A percentile compares a stretch with the other conserved stretches of the same genome.
These are phyloP conservation scores for Suillia variegata DNA, from an alignment of 2,888 invertebrate genomes.

Conservation along the genomic window DNA sequence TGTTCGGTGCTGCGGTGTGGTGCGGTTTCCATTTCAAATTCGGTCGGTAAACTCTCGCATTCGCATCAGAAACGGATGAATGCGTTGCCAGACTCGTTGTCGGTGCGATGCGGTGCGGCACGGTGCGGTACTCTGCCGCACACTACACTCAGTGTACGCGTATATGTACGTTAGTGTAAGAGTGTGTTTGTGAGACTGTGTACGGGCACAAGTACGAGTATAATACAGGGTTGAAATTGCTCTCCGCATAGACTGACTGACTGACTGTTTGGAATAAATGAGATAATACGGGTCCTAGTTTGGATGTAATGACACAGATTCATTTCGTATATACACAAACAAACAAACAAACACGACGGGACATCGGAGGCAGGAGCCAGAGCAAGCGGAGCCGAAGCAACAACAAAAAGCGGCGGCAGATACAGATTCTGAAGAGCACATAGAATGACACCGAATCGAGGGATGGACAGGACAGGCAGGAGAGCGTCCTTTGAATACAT, in stretches of 20 bases:
- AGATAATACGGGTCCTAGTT: constrained; percentile 16
- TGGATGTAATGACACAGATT: constrained; percentile 48
- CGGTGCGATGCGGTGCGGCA: neutral
- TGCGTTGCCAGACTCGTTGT: constrained; percentile 21
- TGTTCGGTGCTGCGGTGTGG: neutral
- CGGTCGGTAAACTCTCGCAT: constrained; percentile 22
- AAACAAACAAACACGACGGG: constrained; percentile 13
- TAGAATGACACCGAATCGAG: neutral
- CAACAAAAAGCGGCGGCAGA: neutral
- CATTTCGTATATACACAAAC: constrained; percentile 20
- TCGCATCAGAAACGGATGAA: constrained; percentile 34
- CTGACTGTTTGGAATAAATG: neutral
- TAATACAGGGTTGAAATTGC: constrained; percentile 1
- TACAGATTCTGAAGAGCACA: constrained; percentile 15
- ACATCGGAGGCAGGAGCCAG: neutral
- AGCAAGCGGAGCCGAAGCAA: neutral
- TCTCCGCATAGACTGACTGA: constrained; percentile 11
- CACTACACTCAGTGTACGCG: no score
- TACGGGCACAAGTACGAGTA: neutral
- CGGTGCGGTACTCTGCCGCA: no score
- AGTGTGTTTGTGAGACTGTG: neutral
- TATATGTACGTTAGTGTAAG: no score
- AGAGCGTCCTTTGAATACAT: no score
- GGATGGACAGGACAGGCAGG: neutral
- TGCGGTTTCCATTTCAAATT: neutral